These are phyloP conservation scores for Echiichthys vipera DNA, from an alignment of 2,797 vertebrate genomes.

Conservation along the genomic window DNA sequence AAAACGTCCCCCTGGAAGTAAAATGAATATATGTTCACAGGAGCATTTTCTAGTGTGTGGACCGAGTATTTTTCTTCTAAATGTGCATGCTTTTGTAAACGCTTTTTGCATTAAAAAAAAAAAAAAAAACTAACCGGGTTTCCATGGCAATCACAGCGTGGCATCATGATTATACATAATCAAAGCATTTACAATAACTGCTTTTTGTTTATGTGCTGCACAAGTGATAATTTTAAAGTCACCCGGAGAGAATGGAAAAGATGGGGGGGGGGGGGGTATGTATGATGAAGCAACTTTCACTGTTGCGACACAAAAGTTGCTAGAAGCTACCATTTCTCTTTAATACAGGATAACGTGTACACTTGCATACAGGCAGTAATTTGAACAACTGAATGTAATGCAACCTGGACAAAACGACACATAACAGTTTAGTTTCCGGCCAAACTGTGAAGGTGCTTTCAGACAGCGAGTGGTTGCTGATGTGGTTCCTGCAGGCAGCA, in stretches of 20 bases:
- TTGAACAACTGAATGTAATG: background rate
- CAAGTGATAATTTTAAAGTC: constrained; percentile 15
- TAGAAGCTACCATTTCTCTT: background rate
- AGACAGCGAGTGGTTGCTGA: too few relatives aligned
- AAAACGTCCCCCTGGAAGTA: too few relatives aligned
- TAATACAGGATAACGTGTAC: background rate
- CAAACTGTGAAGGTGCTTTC: background rate
- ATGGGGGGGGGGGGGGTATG: too few relatives aligned
- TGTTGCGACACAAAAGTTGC: background rate
- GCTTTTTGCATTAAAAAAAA: too few relatives aligned
- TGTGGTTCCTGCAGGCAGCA: too few relatives aligned
- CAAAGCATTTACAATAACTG: constrained; percentile 29
- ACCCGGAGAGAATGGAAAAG: background rate
- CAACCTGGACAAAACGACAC: background rate
- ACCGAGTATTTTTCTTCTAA: too few relatives aligned
- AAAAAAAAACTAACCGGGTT: constrained; percentile 23
- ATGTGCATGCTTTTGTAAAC: too few relatives aligned
- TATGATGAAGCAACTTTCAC: too few relatives aligned
- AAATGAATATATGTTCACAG: too few relatives aligned
- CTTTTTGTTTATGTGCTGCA: constrained; percentile 20
- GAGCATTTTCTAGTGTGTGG: too few relatives aligned
- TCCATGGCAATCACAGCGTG: constrained; percentile 27
- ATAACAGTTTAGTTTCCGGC: background rate
- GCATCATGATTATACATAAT: constrained; percentile 29
- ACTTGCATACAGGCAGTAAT: background rate